Evolutionary conservation across 1,140 invertebrate species (phyloP), one percentile per base, ranked within the genome.

Genomic region (Tetramorium simillimum): DNA sequence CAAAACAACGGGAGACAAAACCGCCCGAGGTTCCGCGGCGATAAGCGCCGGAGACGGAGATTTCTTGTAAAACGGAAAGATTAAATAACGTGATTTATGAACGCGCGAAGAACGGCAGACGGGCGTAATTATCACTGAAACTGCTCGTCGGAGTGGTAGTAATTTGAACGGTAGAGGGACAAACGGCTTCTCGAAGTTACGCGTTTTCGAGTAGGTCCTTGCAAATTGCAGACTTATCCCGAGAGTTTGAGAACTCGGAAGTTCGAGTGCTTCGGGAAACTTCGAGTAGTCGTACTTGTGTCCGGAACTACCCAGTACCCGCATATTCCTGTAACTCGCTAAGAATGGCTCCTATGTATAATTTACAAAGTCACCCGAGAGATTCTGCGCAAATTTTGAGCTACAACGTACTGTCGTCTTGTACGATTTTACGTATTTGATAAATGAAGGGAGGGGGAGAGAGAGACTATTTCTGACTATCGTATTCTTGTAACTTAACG

Each of bases 161-260:
- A 85, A 78, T 85, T 85, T 65, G 58, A 85, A 75, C 53, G 72
- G 56, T 28, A 3, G 53, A 18, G 33, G 51, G 24, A 46, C 73
- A 67, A 85, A 63, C 70, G 82, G 82, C 72, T 78, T 76, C 56
- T 85, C 82, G 49, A 85, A 85, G 72, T 85, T 85, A 53, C 60
- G 75, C 70, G 82, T 85, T 65, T 85, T 78, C 82, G 82, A 80
- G 75, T 78, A 65, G 82, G 58, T 77, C 72, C 82, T 84, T 84
- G 69, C 80, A 84, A 85, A 85, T 85, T 65, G 84, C 58, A 56
- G 62, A 65, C 72, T 77, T 76, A 76, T n/a, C 73, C 73, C 58
- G 24, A 24, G 60, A 76, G 84, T 78, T 85, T 65, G 73, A 80
- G 46, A 85, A 85, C 84, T 80, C 75, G 84, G 43, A 80, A 80